Evolutionary conservation across 2,797 vertebrate genomes (phyloP), one percentile per base, ranked within the genome.

Genomic region (Brachyalestes nurse): DNA sequence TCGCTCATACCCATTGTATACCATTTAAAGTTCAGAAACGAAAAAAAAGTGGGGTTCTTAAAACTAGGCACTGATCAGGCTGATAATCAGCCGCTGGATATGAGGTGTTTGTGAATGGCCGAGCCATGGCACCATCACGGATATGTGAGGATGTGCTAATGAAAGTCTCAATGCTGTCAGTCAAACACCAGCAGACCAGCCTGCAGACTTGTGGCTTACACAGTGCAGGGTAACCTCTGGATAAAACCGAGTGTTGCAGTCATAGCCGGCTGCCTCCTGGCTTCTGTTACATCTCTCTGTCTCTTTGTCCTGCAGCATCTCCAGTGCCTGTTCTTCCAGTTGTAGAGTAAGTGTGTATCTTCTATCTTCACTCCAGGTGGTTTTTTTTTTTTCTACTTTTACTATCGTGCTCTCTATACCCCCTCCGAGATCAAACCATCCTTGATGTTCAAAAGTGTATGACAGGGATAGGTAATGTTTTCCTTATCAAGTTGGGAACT

Each of bases 1-100:
- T 73, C 65, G 28, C 28, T 28, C 28, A 70, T 84, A 86, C 81
- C 79, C 71, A 77, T 83, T 84, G 86, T 53, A 85, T 89, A 88
- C 67, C 79, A 82, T 83, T 75, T 49, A 77, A 62, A 86, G 76
- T 74, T 83, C 53, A 47, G 60, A 79, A 75, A 72, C 72, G 61
- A 55, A 53, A 78, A 77, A 38, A 47, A 75, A 80, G 72, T n/a
- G 70, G 74, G 70, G 72, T 65, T 79, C 72, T 72, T 61, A 78
- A 82, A 62, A 28, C 23, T 84, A 71, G 77, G 81, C 72, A 78
- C 70, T 70, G 75, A 58, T 60, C 78, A 82, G 25, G 65, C 62
- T 74, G 72, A 57, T 81, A 73, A 83, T 84, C 73, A 77, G 67
- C 58, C 23, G 3, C 42, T 53, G 45, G 6, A 40, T 70, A 61